Evolutionary conservation across 2,113 vertebrate species (phyloP).

Genomic region (Oncorhynchus keta): DNA sequence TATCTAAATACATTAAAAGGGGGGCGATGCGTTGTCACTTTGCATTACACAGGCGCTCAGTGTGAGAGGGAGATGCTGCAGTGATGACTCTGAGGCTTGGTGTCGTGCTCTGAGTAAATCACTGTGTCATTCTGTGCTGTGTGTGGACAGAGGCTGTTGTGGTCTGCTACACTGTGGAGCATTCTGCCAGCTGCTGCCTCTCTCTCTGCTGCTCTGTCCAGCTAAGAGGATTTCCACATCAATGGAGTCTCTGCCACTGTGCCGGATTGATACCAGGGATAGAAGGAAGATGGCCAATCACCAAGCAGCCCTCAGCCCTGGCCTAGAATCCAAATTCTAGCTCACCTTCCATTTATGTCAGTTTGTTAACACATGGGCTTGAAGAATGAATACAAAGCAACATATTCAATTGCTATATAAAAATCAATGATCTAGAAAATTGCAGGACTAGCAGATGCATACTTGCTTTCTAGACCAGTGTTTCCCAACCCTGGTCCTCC

Average conservation of each 20-base stretch:
- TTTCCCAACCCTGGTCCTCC: too few relatives aligned
- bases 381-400: not conserved
- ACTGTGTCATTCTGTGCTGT: constrained; percentile 46
- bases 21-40: constrained; percentile 61
- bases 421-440: not conserved
- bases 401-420: not conserved
- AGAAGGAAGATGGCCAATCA: constrained; percentile 33
- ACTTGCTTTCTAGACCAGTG: not conserved
- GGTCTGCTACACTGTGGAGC: constrained; percentile 9
- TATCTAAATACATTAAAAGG: constrained; percentile 63
- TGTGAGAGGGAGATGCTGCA: constrained; percentile 38
- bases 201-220: constrained; percentile 20
- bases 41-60: constrained; percentile 64
- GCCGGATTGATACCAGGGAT: constrained; percentile 23
- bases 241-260: constrained; percentile 36
- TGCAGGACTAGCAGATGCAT: constrained; percentile 1
- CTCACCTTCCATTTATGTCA: constrained; percentile 28
- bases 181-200: not conserved
- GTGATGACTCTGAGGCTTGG: constrained; percentile 62
- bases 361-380: not conserved
- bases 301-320: constrained; percentile 5
- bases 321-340: constrained; percentile 17
- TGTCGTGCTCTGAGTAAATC: constrained; percentile 51
- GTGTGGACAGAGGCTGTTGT: constrained; percentile 13
- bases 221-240: constrained; percentile 55